Percentiles rank a stretch among this genome's conserved stretches.
These are phyloP conservation scores for Echiichthys vipera DNA, from an alignment of 2,797 vertebrate species.

Conservation along the genomic window DNA sequence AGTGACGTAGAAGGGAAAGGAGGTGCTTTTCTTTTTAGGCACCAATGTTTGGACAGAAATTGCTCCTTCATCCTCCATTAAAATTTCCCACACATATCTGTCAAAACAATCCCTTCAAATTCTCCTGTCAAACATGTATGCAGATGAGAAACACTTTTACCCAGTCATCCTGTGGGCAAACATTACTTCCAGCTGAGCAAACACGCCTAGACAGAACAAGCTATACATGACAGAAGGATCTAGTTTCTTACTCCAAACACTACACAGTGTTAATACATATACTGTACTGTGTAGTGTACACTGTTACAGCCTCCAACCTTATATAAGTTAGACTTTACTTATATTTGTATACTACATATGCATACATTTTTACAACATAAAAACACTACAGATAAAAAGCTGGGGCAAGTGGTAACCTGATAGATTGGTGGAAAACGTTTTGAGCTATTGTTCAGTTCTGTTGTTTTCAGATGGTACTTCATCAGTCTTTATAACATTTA, in stretches of 20 bases:
- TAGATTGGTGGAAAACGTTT: background rate
- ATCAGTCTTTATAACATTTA: constrained; percentile 10
- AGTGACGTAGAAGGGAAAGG: constrained; percentile 42
- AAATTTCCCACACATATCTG: constrained; percentile 77
- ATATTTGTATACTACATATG: background rate
- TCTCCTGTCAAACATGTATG: constrained; percentile 73
- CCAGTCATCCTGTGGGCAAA: constrained; percentile 79
- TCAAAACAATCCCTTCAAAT: constrained; percentile 82
- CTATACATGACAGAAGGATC: constrained; percentile 68
- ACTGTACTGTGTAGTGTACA: constrained; percentile 13
- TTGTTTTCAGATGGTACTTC: background rate
- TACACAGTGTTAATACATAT: constrained; percentile 48
- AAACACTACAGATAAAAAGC: background rate
- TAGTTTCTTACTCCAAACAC: constrained; percentile 68
- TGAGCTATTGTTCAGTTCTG: background rate
- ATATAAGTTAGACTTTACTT: background rate
- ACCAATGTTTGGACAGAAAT: constrained; percentile 73
- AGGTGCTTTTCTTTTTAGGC: constrained; percentile 45
- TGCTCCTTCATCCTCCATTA: constrained; percentile 77
- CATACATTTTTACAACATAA: background rate
- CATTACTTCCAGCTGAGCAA: constrained; percentile 84
- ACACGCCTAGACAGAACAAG: constrained; percentile 75
- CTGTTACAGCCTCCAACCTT: constrained; percentile 19
- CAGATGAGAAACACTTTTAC: constrained; percentile 79
- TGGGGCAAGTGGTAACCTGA: background rate